These are phyloP conservation scores for Ridgeia piscesae DNA, from an alignment of 1,140 invertebrate species.

Conservation along the genomic window DNA sequence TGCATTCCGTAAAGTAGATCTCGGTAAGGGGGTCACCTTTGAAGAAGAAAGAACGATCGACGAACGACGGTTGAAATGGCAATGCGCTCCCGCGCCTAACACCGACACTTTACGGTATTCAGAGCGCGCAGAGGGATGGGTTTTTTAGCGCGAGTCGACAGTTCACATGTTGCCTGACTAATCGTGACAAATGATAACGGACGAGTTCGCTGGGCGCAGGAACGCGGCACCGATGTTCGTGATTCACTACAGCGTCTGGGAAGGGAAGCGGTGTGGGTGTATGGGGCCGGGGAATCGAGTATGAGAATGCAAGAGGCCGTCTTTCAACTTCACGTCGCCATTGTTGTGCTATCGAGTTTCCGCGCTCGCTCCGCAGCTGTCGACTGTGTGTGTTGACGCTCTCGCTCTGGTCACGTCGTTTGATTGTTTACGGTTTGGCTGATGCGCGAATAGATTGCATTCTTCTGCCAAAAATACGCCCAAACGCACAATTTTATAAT, in stretches of 20 bases:
- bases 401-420: not conserved
- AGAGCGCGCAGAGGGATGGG: not conserved
- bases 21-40: not conserved
- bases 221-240: not conserved
- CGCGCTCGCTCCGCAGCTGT: not conserved
- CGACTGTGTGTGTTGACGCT: not conserved
- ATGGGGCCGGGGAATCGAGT: not conserved
- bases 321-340: not conserved
- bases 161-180: not conserved
- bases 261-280: not conserved
- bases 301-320: not conserved
- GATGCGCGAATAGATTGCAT: no score
- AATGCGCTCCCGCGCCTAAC: not conserved
- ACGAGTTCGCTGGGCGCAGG: not conserved
- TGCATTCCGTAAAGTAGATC: not conserved
- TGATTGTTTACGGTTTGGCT: not conserved
- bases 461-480: no score
- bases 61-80: not conserved
- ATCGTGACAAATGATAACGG: slow-evolving; percentile 5
- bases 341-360: not conserved
- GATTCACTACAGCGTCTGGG: not conserved
- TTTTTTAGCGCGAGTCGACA: not conserved
- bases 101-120: slow-evolving; percentile 4
- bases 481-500: no score
- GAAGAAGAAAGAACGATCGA: not conserved